Evolutionary conservation across 2,797 vertebrate species (phyloP), one percentile per base, ranked within the genome.

Genomic region (Phrynocephalus guinanensis): DNA sequence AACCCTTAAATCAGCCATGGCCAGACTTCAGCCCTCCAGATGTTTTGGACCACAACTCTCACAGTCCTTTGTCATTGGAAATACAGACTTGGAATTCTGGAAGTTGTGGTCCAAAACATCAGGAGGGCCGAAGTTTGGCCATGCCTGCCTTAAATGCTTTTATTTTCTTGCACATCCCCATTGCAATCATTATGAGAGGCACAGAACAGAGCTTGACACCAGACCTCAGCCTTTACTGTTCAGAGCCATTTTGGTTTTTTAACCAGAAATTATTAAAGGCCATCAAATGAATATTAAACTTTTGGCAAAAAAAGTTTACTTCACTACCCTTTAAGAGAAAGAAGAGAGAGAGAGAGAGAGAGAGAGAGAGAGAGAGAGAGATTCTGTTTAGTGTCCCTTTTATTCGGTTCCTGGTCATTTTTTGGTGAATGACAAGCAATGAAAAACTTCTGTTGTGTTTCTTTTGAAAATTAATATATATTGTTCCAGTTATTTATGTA

Each of bases 361-460:
- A 33, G 33, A 33, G 33, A 8, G 1, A 52, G 11, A 52, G 50
- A 5, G 30, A 90, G 13, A 9, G 77, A 44, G 68, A 22, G 33
- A 30, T 81, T 91, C 70, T 56, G 20, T 22, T 80, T n/a, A 91
- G 38, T 52, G 85, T 82, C 86, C 87, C 38, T 91, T 90, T 90
- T 60, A 85, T 87, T 75, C 33, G 68, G 60, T 75, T 82, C 22
- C 3, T 86, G 56, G 82, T 82, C 80, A 3, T 89, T 26, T 44
- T 38, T 44, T 33, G 28, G 80, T 91, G 82, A 86, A 91, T 1
- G 81, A 0, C 67, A 90, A 63, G 8, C 71, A 79, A 80, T 26
- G 10, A 89, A 24, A 87, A 63, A 87, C 68, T 76, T 85, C n/a
- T 15, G 88, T 88, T 11, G 6, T 66, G n/a, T 20, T 89, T 0